These are phyloP conservation scores for Atherix ibis DNA, from an alignment of 2,888 invertebrate genomes.

Conservation along the genomic window DNA sequence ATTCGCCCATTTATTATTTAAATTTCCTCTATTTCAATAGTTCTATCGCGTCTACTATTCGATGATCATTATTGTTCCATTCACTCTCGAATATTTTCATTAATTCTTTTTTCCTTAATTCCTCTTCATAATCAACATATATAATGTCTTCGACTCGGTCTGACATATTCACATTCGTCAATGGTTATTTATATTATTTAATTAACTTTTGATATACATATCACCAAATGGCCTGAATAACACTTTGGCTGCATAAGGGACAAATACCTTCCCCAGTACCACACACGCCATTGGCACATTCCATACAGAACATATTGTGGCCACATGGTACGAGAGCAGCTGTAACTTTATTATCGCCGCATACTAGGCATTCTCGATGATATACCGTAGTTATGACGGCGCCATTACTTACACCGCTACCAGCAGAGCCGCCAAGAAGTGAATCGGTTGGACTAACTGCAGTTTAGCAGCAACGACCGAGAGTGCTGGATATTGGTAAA, in stretches of 20 bases:
- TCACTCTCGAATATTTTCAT: no score
- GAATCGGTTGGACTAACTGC: slow-evolving; percentile 47
- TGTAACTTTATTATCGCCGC: slow-evolving; percentile 75
- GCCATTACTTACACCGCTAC: no score
- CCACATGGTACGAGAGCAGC: slow-evolving; percentile 89
- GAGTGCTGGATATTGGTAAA: slow-evolving; percentile 43
- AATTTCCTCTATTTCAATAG: no score
- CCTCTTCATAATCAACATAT: no score
- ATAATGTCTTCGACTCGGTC: no score
- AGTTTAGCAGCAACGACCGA: slow-evolving; percentile 48
- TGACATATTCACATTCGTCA: no score
- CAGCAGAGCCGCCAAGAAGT: slow-evolving; percentile 31
- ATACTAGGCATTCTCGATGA: slow-evolving; percentile 65
- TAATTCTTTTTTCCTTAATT: no score
- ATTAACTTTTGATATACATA: no score
- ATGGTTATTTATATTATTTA: no score
- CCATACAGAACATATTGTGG: slow-evolving; percentile 88
- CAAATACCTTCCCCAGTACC: slow-evolving; percentile 45
- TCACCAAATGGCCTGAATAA: slow-evolving; percentile 79
- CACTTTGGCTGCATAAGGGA: slow-evolving; percentile 74
- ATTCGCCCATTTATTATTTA: no score
- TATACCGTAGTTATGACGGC: slow-evolving; percentile 8
- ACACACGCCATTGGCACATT: slow-evolving; percentile 61
- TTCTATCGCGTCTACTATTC: no score
- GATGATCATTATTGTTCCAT: no score